phyloP scores from a whole-genome alignment of 2,797 vertebrate genomes.

The Gephyroberyx darwinii region DNA sequence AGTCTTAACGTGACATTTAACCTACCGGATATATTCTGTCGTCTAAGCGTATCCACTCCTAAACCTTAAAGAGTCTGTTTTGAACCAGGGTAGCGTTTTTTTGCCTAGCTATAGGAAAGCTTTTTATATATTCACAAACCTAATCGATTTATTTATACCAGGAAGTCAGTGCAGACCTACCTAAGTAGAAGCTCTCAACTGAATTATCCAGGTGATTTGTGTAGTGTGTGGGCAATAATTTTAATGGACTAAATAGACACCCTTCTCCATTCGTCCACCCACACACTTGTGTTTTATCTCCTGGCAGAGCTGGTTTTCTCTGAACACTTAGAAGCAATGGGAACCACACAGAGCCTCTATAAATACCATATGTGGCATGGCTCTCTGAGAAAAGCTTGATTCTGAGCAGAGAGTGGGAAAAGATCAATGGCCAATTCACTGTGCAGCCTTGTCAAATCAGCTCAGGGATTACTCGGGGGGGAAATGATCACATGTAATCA shows the following conservation, averaged over 20 bases:
- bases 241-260: conserved; percentile 20
- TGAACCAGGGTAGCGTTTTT: no score
- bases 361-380: conserved; percentile 1
- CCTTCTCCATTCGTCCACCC: neutral
- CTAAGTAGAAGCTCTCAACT: neutral
- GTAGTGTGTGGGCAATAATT: neutral
- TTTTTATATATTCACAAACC: no score
- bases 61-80: no score
- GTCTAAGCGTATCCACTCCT: neutral
- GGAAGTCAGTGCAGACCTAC: neutral
- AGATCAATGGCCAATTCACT: neutral
- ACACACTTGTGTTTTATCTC: conserved; percentile 19
- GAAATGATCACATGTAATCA: no score
- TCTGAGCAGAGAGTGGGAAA: conserved; percentile 32
- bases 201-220: conserved; percentile 1
- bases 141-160: neutral
- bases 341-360: conserved; percentile 12
- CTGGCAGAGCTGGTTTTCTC: conserved; percentile 5
- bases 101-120: no score
- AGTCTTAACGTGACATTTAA: neutral
- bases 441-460: neutral
- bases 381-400: conserved; percentile 34
- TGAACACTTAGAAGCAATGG: conserved; percentile 17
- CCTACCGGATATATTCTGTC: neutral
- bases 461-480: neutral